phyloP scores from a whole-genome alignment of 2,888 invertebrate species.

The Oscheius sp. region DNA sequence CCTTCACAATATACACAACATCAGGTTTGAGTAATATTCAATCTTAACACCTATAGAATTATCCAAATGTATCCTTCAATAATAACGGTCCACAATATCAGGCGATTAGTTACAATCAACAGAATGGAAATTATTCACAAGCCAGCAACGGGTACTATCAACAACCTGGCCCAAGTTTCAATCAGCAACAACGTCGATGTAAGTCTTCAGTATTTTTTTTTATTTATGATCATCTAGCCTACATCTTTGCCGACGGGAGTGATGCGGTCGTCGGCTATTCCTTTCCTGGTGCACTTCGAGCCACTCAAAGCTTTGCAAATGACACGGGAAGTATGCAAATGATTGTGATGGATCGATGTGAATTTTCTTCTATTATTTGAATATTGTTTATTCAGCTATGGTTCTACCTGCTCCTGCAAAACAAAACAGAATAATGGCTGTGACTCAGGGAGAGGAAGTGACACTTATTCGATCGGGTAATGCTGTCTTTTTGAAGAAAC shows the following conservation, averaged over 20 bases:
- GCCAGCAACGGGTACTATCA: background rate
- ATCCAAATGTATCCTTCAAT: no score
- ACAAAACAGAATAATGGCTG: background rate
- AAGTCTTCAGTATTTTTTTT: background rate
- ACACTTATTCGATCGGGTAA: background rate
- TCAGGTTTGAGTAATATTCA: no score
- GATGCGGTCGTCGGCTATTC: background rate
- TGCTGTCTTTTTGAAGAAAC: slow-evolving; percentile 2
- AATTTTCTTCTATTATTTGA: background rate
- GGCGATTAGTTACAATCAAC: no score
- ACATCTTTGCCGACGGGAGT: slow-evolving; percentile 8
- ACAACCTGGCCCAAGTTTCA: background rate
- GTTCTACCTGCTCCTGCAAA: background rate
- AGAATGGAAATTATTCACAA: no score
- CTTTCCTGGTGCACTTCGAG: slow-evolving; percentile 15
- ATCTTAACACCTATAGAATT: no score
- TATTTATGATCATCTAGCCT: background rate
- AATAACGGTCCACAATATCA: no score
- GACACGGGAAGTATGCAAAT: slow-evolving; percentile 16
- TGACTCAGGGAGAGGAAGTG: slow-evolving; percentile 8
- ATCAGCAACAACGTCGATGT: background rate
- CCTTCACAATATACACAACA: no score
- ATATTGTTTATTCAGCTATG: background rate
- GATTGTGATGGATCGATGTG: slow-evolving; percentile 28
- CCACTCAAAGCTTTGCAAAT: background rate